A percentile compares a stretch with the other conserved stretches of the same genome.
Evolutionary conservation across 2,797 vertebrate species (phyloP).

Genomic region (Takifugu ocellatus): DNA sequence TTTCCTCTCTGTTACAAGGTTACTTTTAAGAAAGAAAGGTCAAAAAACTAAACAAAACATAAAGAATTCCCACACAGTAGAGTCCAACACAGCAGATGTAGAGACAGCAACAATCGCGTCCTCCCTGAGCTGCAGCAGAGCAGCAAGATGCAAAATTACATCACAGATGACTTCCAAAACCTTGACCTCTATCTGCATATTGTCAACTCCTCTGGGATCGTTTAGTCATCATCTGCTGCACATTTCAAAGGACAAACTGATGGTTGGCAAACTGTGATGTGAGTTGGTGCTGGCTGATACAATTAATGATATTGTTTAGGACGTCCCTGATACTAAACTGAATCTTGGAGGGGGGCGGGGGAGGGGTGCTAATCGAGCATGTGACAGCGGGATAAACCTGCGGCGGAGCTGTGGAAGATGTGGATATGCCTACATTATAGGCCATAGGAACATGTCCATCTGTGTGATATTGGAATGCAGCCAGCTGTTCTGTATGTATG

Average conservation of each 20-base stretch:
- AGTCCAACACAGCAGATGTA: too few relatives aligned
- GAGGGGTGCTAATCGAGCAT: slow-evolving; percentile 34
- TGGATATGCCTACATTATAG: slow-evolving; percentile 34
- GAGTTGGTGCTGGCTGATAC: slow-evolving; percentile 15
- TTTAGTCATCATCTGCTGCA: slow-evolving; percentile 38
- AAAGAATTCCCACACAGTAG: too few relatives aligned
- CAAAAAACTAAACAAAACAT: too few relatives aligned
- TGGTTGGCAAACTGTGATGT: slow-evolving; percentile 23
- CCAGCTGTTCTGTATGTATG: slow-evolving; percentile 49
- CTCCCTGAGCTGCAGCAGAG: slow-evolving; percentile 27
- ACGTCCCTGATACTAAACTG: slow-evolving; percentile 10
- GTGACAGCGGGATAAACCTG: slow-evolving; percentile 39
- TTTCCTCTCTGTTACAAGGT: too few relatives aligned
- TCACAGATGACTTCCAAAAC: slow-evolving; percentile 49
- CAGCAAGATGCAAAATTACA: slow-evolving; percentile 49
- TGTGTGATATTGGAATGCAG: slow-evolving; percentile 47
- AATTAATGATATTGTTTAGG: slow-evolving; percentile 15
- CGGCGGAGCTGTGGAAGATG: slow-evolving; percentile 25
- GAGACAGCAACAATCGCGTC: background rate
- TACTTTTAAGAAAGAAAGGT: too few relatives aligned
- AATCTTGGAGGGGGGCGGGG: slow-evolving; percentile 15
- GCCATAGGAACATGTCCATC: slow-evolving; percentile 43
- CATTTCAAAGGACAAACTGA: slow-evolving; percentile 35
- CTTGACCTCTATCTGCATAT: slow-evolving; percentile 59
- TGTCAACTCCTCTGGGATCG: slow-evolving; percentile 53